phyloP scores from a whole-genome alignment of 2,888 invertebrate genomes.

The Dione vanillae region DNA sequence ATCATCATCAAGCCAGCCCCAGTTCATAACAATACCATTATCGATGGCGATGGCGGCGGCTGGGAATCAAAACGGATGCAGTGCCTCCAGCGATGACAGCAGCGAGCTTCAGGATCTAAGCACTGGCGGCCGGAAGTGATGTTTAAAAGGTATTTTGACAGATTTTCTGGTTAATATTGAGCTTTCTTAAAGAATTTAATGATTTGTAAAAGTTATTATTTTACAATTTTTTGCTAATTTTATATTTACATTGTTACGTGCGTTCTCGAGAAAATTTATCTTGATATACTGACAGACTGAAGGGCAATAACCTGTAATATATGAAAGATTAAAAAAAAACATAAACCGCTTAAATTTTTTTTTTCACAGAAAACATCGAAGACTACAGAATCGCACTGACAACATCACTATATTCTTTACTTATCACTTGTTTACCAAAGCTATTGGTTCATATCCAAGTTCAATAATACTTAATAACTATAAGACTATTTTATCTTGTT shows the following conservation, averaged over 20 bases:
- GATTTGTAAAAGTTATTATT: no score
- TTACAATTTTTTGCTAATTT: no score
- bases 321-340: no score
- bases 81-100: slow-evolving; percentile 79
- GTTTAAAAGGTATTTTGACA: not conserved
- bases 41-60: slow-evolving; percentile 87
- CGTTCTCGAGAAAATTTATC: no score
- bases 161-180: no score
- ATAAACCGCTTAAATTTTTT: no score
- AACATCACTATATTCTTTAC: slow-evolving; percentile 35
- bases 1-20: slow-evolving; percentile 80
- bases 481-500: slow-evolving; percentile 9
- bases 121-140: slow-evolving; percentile 75
- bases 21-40: slow-evolving; percentile 89
- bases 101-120: slow-evolving; percentile 80
- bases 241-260: no score
- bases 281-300: no score
- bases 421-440: slow-evolving; percentile 45
- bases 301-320: no score
- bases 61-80: slow-evolving; percentile 76
- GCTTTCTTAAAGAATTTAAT: no score
- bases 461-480: not conserved
- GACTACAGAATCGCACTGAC: slow-evolving; percentile 35
- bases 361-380: slow-evolving; percentile 45
- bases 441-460: slow-evolving; percentile 35